phyloP scores from a whole-genome alignment of 2,113 vertebrate species.

The Scomber scombrus region DNA sequence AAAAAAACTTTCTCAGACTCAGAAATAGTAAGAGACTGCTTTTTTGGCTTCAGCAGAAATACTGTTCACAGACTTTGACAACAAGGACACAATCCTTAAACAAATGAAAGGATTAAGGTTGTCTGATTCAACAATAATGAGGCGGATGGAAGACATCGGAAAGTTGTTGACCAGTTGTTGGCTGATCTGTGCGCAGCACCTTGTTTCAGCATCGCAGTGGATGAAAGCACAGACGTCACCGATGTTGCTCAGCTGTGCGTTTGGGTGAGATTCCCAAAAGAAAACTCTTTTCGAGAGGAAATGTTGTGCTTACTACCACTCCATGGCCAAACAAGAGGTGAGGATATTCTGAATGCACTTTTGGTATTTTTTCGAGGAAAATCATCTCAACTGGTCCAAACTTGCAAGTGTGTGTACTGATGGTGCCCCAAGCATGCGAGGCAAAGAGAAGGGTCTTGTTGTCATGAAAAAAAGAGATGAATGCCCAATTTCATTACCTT shows the following conservation, averaged over 20 bases:
- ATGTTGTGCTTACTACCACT: conserved; percentile 9
- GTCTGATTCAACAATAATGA: conserved; percentile 4
- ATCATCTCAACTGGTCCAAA: not conserved
- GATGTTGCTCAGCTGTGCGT: conserved; percentile 3
- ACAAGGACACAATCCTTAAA: not conserved
- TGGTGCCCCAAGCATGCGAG: not conserved
- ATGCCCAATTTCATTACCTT: not conserved
- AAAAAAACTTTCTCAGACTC: not conserved
- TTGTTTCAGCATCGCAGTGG: conserved; percentile 11
- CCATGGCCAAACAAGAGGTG: conserved; percentile 2
- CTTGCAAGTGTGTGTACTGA: conserved; percentile 6
- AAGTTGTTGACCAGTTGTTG: not conserved
- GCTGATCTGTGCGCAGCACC: not conserved
- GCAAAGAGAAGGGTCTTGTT: not conserved
- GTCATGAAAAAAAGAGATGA: conserved; percentile 7
- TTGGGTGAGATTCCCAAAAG: conserved; percentile 14
- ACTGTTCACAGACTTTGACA: not conserved
- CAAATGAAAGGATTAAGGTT: conserved; percentile 21
- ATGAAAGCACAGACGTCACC: not conserved
- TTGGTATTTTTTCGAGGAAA: conserved; percentile 14
- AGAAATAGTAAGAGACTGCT: not conserved
- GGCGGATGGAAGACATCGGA: not conserved
- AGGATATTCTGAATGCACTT: conserved; percentile 11
- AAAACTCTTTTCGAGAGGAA: conserved; percentile 13
- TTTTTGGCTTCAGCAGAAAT: conserved; percentile 14